Evolutionary conservation across 2,797 vertebrate species (phyloP).

Genomic region (Helicolenus hilgendorfi): DNA sequence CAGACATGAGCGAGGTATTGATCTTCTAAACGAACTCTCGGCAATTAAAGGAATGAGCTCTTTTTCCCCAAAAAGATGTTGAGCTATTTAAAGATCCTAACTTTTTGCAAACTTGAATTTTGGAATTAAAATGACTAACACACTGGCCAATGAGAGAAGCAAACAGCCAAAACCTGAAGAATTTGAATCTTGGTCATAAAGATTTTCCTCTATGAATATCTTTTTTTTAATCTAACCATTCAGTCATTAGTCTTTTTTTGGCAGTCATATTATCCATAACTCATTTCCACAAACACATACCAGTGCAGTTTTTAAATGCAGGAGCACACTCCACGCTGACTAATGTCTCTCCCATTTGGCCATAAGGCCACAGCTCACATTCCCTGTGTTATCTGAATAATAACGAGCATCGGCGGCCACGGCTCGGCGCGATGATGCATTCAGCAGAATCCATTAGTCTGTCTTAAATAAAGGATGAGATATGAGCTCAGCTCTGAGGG

Average conservation of each 20-base stretch:
- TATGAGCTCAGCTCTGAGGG: slow-evolving; percentile 34
- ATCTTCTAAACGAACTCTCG: accelerated
- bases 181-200: background rate
- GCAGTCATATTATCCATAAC: background rate
- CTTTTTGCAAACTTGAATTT: background rate
- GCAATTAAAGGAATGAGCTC: accelerated
- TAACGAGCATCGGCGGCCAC: slow-evolving; percentile 35
- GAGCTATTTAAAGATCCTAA: too few relatives aligned
- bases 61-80: background rate
- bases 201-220: background rate
- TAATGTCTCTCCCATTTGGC: slow-evolving; percentile 13
- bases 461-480: slow-evolving; percentile 73
- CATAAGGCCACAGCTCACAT: slow-evolving; percentile 20
- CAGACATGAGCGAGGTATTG: background rate
- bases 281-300: background rate
- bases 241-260: background rate
- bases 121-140: background rate
- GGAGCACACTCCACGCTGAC: slow-evolving; percentile 14
- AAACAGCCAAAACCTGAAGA: background rate
- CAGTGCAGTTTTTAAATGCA: slow-evolving; percentile 4
- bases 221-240: background rate
- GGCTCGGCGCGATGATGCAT: slow-evolving; percentile 30
- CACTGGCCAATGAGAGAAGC: background rate
- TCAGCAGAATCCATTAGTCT: slow-evolving; percentile 68
- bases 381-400: slow-evolving; percentile 40